phyloP scores from a whole-genome alignment of 2,888 invertebrate genomes.

The Folsomia candida region DNA sequence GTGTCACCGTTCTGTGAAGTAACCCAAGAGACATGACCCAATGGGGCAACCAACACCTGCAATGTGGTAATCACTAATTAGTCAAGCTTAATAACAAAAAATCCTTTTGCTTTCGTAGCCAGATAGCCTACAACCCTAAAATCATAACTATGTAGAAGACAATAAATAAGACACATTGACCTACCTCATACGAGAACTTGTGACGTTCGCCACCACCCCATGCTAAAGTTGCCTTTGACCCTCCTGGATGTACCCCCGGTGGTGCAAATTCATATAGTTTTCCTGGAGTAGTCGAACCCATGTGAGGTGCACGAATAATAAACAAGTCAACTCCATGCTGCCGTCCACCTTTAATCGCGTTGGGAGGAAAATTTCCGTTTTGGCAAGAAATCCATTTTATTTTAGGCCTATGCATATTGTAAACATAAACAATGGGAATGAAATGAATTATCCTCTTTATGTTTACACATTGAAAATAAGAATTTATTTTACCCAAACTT shows the following conservation, averaged over 20 bases:
- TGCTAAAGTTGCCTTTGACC: neutral
- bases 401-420: neutral
- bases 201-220: constrained; percentile 9
- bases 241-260: neutral
- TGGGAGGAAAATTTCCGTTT: neutral
- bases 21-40: constrained; percentile 4
- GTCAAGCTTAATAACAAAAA: no score
- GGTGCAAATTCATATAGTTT: constrained; percentile 12
- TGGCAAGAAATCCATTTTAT: constrained; percentile 10
- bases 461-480: neutral
- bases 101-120: neutral
- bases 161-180: no score
- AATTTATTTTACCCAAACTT: constrained; percentile 4
- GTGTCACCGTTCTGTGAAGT: neutral
- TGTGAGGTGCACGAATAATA: neutral
- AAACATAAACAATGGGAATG: neutral
- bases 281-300: constrained; percentile 8
- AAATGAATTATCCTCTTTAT: no score
- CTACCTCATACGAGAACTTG: constrained; percentile 1
- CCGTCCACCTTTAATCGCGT: neutral
- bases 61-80: neutral
- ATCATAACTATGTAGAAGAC: no score
- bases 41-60: constrained; percentile 10
- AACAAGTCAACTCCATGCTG: constrained; percentile 4
- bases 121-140: neutral